Base-by-base conservation (phyloP, 2,888 invertebrate species). In the Ferrisia virgata region DNA sequence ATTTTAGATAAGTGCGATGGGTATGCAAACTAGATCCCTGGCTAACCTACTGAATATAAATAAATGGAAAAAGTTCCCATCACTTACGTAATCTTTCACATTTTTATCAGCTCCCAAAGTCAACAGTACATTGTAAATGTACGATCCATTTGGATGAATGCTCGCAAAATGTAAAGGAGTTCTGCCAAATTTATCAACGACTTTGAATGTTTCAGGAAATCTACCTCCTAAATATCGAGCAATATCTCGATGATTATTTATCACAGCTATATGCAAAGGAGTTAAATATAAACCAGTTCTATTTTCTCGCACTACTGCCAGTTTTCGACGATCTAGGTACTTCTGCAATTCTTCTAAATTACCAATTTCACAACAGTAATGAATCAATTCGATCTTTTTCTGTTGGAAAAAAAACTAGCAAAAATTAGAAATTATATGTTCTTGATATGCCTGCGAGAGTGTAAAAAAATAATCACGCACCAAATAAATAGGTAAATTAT, bases 131-230 rank as follows among this genome's bases (percentile, higher is more conserved):
- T 95, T 95, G 88, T 94, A 96, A 88, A 95, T 95, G 88, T 96
- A 95, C 0, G 95, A 95, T 87, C 96, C 96, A 87, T 97, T 95
- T 58, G 93, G 93, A 85, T 95, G 89, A 13, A 93, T 93, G 2
- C 95, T 95, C 1, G 96, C 95, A 88, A 96, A 97, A 89, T 97
- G 96, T 86, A 97, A 90, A 0, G 96, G 93, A n/a, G 96, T 95
- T 86, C 96, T 91, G 76, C 94, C 95, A 88, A 94, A 93, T 86
- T 92, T 91, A 89, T 96, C 96, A 79, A 92, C 91, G 83, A 93
- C 93, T 86, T 93, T 93, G 79, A 95, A 91, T 15, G 96, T 96
- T 90, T 96, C 96, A 15, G 96, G 95, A 90, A 97, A 96, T 87
- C 95, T 90, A 80, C 93, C 92, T 2, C 86, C 86, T 53, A 87